phyloP scores from a whole-genome alignment of 2,888 invertebrate genomes.

The Nowickia ferox region DNA sequence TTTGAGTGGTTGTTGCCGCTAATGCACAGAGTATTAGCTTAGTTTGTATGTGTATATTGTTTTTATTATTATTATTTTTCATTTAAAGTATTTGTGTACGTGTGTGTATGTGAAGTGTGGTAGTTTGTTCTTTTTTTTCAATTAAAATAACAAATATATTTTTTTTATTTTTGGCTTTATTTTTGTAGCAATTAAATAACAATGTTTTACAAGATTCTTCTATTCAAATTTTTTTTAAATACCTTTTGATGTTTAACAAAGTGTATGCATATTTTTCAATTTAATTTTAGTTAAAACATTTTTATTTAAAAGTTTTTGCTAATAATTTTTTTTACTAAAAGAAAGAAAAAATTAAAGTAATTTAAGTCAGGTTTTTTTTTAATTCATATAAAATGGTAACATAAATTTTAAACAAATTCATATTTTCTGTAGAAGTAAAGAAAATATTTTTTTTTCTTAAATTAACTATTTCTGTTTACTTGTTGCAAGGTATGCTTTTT shows the following conservation, averaged over 20 bases:
- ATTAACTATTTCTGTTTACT: not conserved
- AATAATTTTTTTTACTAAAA: no score
- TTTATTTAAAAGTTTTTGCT: no score
- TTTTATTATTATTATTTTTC: constrained; percentile 23
- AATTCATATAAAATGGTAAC: not conserved
- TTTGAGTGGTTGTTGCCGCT: constrained; percentile 33
- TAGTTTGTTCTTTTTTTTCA: not conserved
- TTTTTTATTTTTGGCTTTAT: constrained; percentile 43
- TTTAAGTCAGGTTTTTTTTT: not conserved
- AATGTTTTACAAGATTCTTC: constrained; percentile 71
- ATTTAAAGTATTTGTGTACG: constrained; percentile 33
- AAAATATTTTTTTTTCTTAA: not conserved
- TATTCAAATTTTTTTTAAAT: constrained; percentile 8
- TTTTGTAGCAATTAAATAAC: constrained; percentile 78
- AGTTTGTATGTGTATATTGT: constrained; percentile 1
- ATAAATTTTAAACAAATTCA: not conserved
- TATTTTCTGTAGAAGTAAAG: not conserved
- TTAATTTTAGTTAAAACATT: not conserved
- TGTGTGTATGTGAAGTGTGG: not conserved
- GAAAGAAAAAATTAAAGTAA: constrained; percentile 9
- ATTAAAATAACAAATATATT: constrained; percentile 62
- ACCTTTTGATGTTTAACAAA: constrained; percentile 75
- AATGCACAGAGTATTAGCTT: constrained; percentile 20
- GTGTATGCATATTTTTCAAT: constrained; percentile 59
- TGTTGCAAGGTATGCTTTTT: not conserved